Evolutionary conservation across 2,797 vertebrate genomes (phyloP), one percentile per base, ranked within the genome.

Genomic region (Thalassophryne amazonica): DNA sequence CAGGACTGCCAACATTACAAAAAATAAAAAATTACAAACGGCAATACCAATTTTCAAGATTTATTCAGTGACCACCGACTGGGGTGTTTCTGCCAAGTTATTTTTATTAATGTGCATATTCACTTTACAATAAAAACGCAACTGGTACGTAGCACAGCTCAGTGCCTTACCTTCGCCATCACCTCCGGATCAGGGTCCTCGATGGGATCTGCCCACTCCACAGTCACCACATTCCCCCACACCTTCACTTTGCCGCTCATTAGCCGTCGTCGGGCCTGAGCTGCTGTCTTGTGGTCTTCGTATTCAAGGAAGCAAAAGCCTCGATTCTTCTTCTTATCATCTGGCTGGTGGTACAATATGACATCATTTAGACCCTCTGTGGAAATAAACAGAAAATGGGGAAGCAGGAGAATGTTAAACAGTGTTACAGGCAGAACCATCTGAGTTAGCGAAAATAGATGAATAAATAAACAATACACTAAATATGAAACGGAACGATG

Each of bases 221-320:
- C 97, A 0, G 97, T 98, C 76, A 98, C 97, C 83, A 98, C 93
- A 54, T 97, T 98, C 28, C 97, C 95, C 96, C 97, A 99, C 66
- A 99, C 97, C 74, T 99, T 99, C 80, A 99, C 97, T 85, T 99
- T 99, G 68, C 97, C 97, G 0, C 97, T 99, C 95, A 99, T 99
- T 75, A 99, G 89, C 57, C 97, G 91, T 45, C 97, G 96, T 14
- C 97, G 93, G 41, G 97, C 97, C 78, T 99, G 97, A 68, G 97
- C 97, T 23, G 97, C 97, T 0, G 96, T 95, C 88, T 99, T 99
- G 76, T 99, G 97, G 90, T 99, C 97, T 92, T 99, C 97, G 40
- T 98, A 99, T 83, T 99, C 97, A 83, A 99, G 89, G 78, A 99
- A 99, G 80, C 97, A 99, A 88, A 99, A 99, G 18, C 97, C 97